Evolutionary conservation across 2,888 invertebrate genomes (phyloP), one percentile per base, ranked within the genome.

Genomic region (Habrosyne pyritoides): DNA sequence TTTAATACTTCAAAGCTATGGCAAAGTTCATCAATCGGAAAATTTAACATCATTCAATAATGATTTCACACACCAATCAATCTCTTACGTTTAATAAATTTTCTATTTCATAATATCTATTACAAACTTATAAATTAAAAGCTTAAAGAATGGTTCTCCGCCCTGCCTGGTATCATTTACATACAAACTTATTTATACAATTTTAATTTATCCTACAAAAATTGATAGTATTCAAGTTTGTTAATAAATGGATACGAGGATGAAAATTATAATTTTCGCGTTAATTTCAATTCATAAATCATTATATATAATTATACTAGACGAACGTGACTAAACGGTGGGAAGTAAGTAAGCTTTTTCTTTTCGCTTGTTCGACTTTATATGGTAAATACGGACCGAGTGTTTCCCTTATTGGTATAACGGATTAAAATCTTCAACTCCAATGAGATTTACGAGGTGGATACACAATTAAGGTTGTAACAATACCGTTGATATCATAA

Each of bases 401-500:
- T 66, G 57, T 63, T 67, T 65, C 69, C 66, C 60, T 75, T 79
- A 75, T 84, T 81, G 73, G 72, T 69, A 70, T 81, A 83, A 81
- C 81, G 82, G 78, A 70, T 76, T 73, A 69, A 63, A 73, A 72
- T 73, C 69, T 78, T 78, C 64, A 60, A 67, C 64, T 64, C 64
- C 59, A 70, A 64, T 66, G 56, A 52, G 57, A 73, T 70, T 69
- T 66, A 74, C 64, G 69, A 72, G 70, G 67, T 71, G 68, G 64
- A 71, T 60, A 77, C 57, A 75, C 57, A 63, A 71, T 75, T 71
- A 73, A 69, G 60, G 62, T 63, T 66, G 67, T 66, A 62, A 66
- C 58, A 18, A 14, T 8, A 14, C 6, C 12, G n/a, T 7, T 42
- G 8, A 18, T 42, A 14, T 18, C 0, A 18, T 42, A 42, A 14